Base-by-base conservation (phyloP, 2,888 invertebrate genomes). In the Crossocerus cetratus region DNA sequence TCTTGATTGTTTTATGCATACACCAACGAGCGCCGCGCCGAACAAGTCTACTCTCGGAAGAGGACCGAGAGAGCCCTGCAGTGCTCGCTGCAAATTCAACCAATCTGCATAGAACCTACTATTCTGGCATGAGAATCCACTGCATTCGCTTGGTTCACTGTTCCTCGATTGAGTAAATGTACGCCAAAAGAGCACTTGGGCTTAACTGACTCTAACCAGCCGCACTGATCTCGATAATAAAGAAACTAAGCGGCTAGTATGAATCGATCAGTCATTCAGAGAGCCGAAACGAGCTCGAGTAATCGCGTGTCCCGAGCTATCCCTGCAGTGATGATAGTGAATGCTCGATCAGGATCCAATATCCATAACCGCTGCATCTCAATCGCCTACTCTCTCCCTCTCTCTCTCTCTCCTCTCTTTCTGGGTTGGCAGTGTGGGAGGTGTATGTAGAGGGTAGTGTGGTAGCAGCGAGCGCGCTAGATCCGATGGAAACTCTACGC, bases 1-100 rank as follows among this genome's bases (percentile, higher is more conserved):
- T 90, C 90, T 89, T 89, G 89, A 90, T 90, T 90, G 90, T 90
- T 89, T 90, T 90, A 89, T 90, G 90, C 89, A 89, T 89, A 89
- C 82, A 87, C 83, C 86, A 83, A 81, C 80, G 77, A 69, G 68
- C 60, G 57, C 63, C 54, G 23, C 18, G 23, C 55, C 18, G 72
- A 59, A 59, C 61, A 43, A 43, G 16, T 56, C 65, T 54, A 68
- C 57, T 54, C 61, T 61, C 55, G 44, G 49, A 58, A 60, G 23
- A 58, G 43, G 63, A 42, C 16, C 21, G 23, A 11, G 44, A 20
- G 8, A 44, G 3, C 42, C 44, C 59, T 71, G 61, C 49, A 55
- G 67, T 5, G 11, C 32, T 1, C 32, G 1, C 32, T 32, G 8
- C 8, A 32, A 32, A 32, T 32, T 32, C 32, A 32, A 32, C 32